Percentiles rank a stretch among this genome's conserved stretches.
Conservation (phyloP, 1,140 invertebrate genomes). For the Dolichoris vasculosae region DNA sequence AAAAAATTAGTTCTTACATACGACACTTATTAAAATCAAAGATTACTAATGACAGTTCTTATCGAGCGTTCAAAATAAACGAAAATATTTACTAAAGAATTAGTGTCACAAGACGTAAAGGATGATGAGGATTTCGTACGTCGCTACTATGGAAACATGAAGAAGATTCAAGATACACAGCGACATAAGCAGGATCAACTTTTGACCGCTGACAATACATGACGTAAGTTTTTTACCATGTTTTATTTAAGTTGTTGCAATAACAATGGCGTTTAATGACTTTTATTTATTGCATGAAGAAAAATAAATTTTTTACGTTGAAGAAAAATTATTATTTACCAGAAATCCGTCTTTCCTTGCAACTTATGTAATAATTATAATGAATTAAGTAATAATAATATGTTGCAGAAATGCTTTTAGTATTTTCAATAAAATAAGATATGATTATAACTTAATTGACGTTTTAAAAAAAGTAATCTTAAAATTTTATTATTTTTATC, state of each 20-base stretch:
- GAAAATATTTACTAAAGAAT: neutral
- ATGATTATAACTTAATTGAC: no score
- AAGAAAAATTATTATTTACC: no score
- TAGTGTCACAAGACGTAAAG: slow-evolving; percentile 37
- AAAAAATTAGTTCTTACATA: neutral
- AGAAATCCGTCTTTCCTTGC: no score
- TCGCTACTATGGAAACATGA: slow-evolving; percentile 71
- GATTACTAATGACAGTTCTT: neutral
- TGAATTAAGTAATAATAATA: no score
- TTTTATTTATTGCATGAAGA: neutral
- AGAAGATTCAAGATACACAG: slow-evolving; percentile 58
- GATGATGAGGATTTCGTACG: slow-evolving; percentile 60
- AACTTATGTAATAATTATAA: no score
- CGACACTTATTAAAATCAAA: neutral
- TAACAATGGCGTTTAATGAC: neutral
- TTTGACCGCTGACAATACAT: slow-evolving; percentile 70
- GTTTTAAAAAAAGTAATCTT: no score
- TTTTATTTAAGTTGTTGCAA: neutral
- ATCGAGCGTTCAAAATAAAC: neutral
- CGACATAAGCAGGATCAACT: slow-evolving; percentile 64
- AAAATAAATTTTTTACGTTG: neutral
- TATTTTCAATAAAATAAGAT: no score
- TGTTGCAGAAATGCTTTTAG: no score
- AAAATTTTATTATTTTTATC: no score
- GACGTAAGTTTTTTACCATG: slow-evolving; percentile 65